phyloP scores from a whole-genome alignment of 2,888 invertebrate genomes.

The Dolichomitus sp. region DNA sequence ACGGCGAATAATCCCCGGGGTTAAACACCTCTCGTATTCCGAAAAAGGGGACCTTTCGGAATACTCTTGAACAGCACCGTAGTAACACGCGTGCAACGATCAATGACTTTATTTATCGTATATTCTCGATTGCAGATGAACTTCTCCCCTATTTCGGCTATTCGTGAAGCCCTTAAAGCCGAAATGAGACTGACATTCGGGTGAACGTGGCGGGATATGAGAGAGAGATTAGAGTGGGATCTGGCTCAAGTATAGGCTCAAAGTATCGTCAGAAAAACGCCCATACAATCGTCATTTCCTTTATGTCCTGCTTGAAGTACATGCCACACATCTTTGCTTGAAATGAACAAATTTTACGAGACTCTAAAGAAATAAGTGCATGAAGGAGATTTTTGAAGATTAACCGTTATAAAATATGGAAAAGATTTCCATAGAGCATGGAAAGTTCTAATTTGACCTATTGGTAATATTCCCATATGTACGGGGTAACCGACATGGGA shows the following conservation, averaged over 20 bases:
- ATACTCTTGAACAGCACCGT: neutral
- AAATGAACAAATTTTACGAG: neutral
- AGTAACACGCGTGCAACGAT: slow-evolving; percentile 8
- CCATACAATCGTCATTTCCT: neutral
- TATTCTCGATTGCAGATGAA: slow-evolving; percentile 4
- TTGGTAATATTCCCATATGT: no score
- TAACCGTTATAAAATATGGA: no score
- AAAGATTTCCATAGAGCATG: no score
- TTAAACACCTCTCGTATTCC: slow-evolving; percentile 34
- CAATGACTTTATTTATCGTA: slow-evolving; percentile 25
- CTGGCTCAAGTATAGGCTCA: neutral
- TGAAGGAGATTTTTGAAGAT: no score
- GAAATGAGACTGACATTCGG: neutral
- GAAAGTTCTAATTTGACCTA: no score
- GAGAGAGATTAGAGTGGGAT: slow-evolving; percentile 6
- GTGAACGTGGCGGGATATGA: neutral
- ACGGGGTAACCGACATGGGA: no score
- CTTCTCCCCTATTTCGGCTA: neutral
- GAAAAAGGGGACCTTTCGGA: neutral
- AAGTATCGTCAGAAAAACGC: neutral
- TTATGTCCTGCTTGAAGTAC: neutral
- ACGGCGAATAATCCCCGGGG: slow-evolving; percentile 42
- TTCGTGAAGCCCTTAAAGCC: neutral
- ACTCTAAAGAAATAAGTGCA: neutral
- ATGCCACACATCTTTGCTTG: neutral